Percentiles rank a stretch among this genome's conserved stretches.
phyloP scores from a whole-genome alignment of 2,113 vertebrate species.

The Cyanoramphus novaezelandiae region DNA sequence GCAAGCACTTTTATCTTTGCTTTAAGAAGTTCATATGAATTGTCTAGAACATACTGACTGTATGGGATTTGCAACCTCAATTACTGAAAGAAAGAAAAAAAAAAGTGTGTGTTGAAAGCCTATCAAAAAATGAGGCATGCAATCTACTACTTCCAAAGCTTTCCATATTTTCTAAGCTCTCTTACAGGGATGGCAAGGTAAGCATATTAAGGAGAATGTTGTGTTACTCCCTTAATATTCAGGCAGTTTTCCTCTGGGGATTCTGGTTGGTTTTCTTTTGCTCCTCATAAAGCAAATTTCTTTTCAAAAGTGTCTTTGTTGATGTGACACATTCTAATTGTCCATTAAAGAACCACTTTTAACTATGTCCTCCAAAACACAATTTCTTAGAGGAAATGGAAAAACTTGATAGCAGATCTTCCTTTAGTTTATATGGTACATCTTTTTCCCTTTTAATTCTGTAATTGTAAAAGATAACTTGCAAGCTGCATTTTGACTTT shows the following conservation, averaged over 20 bases:
- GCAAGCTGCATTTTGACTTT: not conserved
- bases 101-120: rapidly evolving
- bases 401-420: not conserved
- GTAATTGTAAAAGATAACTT: not conserved
- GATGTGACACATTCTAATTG: not conserved
- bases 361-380: not conserved
- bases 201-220: not conserved
- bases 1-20: not conserved
- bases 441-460: not conserved
- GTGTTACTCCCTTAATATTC: not conserved
- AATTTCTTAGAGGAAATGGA: not conserved
- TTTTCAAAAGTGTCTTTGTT: not conserved
- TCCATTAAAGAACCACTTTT: not conserved
- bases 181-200: not conserved
- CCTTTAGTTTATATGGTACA: not conserved
- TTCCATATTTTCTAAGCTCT: not conserved
- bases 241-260: not conserved
- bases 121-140: not conserved
- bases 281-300: not conserved
- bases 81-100: not conserved
- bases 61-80: not conserved
- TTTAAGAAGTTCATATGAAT: not conserved
- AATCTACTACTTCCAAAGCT: not conserved
- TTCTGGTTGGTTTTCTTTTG: not conserved
- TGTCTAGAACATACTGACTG: not conserved